Evolutionary conservation across 2,888 invertebrate species (phyloP), one percentile per base, ranked within the genome.

Genomic region (Epistrophe grossulariae): DNA sequence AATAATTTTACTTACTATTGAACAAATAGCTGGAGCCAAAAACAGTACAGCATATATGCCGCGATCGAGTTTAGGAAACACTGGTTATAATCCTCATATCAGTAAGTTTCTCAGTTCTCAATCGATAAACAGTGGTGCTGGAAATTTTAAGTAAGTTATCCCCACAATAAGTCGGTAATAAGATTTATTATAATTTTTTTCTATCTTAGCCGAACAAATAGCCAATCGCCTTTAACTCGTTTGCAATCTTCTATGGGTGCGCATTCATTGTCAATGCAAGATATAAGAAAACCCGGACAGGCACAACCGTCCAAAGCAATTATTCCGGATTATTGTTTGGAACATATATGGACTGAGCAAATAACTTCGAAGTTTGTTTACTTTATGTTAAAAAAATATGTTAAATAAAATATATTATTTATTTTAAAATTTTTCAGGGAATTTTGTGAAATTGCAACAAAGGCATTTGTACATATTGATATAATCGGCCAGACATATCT

Each of bases 271-370:
- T 92, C 92, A 4, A 89, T 91, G 13, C 92, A 92, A 88, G 92
- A 93, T 64, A 91, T 94, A 2, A 94, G 94, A 48, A 94, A 94
- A 43, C 90, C 93, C 28, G 92, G 93, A 0, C 94, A 94, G 83
- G 90, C 92, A 0, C 94, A 93, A 57, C 94, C 94, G n/a, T 93
- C 95, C 0, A 94, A 96, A 89, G 97, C 97, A 0, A 93, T 97
- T 35, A 95, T 96, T 89, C 98, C 98, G 0, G 96, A 97, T 89
- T 94, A 98, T 88, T 98, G 98, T 90, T 93, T 99, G 59, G 98
- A 99, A 89, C 96, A 97, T 91, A 93, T 98, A 15, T 99, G 98
- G 98, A 96, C 96, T 0, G 98, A 98, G 90, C 95, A 93, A 81
- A 93, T 91, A 89, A 85, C 90, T 92, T 88, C 94, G 93, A 91